Evolutionary conservation across 1,140 invertebrate genomes (phyloP).

Genomic region (Cyclargus thomasi): DNA sequence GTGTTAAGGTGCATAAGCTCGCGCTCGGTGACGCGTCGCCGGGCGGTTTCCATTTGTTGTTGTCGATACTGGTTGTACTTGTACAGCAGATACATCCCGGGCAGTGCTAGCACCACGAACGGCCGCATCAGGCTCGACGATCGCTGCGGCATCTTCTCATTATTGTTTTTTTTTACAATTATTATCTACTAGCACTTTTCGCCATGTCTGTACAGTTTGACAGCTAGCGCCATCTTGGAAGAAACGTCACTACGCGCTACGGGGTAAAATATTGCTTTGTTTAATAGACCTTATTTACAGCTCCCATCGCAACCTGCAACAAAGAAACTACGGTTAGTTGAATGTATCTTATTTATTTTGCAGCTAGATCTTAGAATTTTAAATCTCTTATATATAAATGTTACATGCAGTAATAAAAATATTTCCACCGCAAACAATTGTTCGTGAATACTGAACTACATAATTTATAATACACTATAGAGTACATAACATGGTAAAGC

Average conservation of each 20-base stretch:
- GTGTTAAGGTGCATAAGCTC: conserved; percentile 90
- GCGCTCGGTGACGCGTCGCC: conserved; percentile 86
- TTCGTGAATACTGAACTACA: too few relatives aligned
- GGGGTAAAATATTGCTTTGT: conserved; percentile 67
- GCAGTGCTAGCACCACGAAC: conserved; percentile 86
- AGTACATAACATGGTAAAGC: too few relatives aligned
- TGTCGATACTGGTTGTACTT: conserved; percentile 91
- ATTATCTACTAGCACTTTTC: conserved; percentile 12
- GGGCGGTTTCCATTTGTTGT: conserved; percentile 87
- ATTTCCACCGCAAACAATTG: too few relatives aligned
- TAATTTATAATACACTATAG: too few relatives aligned
- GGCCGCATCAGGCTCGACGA: conserved; percentile 84
- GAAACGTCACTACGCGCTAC: conserved; percentile 45
- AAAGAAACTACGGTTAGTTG: conserved; percentile 31
- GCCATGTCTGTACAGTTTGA: conserved; percentile 2
- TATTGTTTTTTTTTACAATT: conserved; percentile 39
- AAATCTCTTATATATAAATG: too few relatives aligned
- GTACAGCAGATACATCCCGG: conserved; percentile 92
- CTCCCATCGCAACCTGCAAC: conserved; percentile 48
- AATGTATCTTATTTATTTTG: neutral
- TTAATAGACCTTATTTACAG: conserved; percentile 52
- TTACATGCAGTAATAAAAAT: too few relatives aligned
- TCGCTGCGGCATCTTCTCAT: conserved; percentile 77
- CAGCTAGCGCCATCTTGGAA: conserved; percentile 18
- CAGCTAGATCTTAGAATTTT: too few relatives aligned